Percentiles rank a stretch among this genome's conserved stretches.
phyloP scores from a whole-genome alignment of 2,888 invertebrate genomes.

The Coelinius sp. region DNA sequence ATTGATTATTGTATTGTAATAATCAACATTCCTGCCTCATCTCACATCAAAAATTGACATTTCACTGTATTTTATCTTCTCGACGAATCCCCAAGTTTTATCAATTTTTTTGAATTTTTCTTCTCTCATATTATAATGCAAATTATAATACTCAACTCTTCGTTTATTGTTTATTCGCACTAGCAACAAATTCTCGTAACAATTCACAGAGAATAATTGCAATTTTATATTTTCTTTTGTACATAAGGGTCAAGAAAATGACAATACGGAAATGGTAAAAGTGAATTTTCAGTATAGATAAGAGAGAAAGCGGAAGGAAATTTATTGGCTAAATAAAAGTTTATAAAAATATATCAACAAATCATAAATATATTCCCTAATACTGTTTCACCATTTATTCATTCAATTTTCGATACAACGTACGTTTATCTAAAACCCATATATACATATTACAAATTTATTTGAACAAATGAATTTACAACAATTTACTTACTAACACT shows the following conservation, averaged over 20 bases:
- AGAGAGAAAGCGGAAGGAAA: conserved; percentile 51
- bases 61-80: conserved; percentile 40
- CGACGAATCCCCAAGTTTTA: neutral
- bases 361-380: conserved; percentile 68
- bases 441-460: conserved; percentile 66
- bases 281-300: neutral
- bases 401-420: conserved; percentile 35
- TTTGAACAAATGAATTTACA: conserved; percentile 61
- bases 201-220: conserved; percentile 38
- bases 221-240: conserved; percentile 22
- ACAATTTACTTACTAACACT: conserved; percentile 51
- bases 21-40: conserved; percentile 40
- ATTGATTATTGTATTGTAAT: conserved; percentile 33
- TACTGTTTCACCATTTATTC: conserved; percentile 50
- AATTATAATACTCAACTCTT: neutral
- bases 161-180: conserved; percentile 40
- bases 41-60: conserved; percentile 56
- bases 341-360: conserved; percentile 70
- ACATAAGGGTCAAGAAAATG: conserved; percentile 33
- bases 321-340: conserved; percentile 63
- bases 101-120: neutral
- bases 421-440: conserved; percentile 57
- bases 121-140: conserved; percentile 6
- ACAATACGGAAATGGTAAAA: neutral
- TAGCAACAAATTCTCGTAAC: conserved; percentile 45